Conservation (phyloP, 2,797 vertebrate species). For the Helostoma temminkii region DNA sequence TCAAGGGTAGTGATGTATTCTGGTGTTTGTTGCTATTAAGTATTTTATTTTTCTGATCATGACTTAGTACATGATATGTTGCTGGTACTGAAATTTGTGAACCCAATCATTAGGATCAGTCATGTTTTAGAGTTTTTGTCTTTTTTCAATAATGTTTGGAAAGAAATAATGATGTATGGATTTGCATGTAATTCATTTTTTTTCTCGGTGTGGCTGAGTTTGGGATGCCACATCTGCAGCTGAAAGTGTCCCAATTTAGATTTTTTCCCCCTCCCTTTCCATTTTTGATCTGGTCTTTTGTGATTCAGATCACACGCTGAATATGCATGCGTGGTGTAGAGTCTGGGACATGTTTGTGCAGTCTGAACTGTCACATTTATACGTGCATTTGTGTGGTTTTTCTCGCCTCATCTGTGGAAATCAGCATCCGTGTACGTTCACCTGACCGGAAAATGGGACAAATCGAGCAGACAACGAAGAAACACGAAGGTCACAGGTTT, state of each 20-base stretch:
- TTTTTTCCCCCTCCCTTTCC: background rate
- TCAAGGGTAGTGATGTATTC: background rate
- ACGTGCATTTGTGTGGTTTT: conserved; percentile 10
- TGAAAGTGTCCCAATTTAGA: conserved; percentile 39
- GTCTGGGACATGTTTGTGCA: conserved; percentile 15
- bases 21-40: background rate
- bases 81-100: conserved; percentile 17
- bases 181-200: conserved; percentile 7
- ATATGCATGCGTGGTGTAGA: conserved; percentile 8
- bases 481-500: conserved; percentile 49
- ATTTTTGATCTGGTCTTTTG: conserved; percentile 36
- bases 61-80: too few species aligned
- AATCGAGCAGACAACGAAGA: conserved; percentile 15
- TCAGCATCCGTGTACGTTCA: conserved; percentile 15
- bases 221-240: conserved; percentile 26
- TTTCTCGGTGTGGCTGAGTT: conserved; percentile 10
- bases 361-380: conserved; percentile 32
- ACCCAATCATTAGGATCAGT: background rate
- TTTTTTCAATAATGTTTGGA: conserved; percentile 4
- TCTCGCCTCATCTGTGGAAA: conserved; percentile 9
- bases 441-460: conserved; percentile 25
- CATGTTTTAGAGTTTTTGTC: conserved; percentile 14
- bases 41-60: background rate
- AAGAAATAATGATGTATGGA: background rate
- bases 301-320: conserved; percentile 46